Base-by-base conservation (phyloP, 2,113 vertebrate species). In the Tyto alba region DNA sequence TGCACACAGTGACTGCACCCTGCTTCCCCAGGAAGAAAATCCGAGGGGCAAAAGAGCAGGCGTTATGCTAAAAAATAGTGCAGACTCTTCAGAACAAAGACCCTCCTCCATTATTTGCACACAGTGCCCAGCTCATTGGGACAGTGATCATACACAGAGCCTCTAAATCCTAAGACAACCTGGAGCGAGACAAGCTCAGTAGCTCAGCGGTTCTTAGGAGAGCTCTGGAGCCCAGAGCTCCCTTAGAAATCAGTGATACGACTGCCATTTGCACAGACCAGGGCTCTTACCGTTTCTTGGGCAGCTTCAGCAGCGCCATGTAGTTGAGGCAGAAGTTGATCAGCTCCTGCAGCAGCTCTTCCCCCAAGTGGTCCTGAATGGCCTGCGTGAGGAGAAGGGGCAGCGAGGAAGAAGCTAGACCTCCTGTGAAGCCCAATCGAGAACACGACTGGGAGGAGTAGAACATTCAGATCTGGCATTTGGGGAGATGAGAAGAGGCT, bases 241-340 rank as follows among this genome's bases (percentile, higher is more conserved):
- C 50, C 45, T 16, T 16, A 29, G 40, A 64, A 85, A 85, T 56
- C 43, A 60, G 25, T 22, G 50, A 27, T 9, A 20, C 1, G 10
- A 66, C 34, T 48, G 57, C 47, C 19, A 21, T 41, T 85, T 3
- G 2, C 13, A 10, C 1, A 9, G 3, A 1, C 5, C 1, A 13
- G 62, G 55, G n/a, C 11, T 29, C 0, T 98, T 96, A 99, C 99
- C 99, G 98, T 98, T 99, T 99, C 97, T 99, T 99, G 85, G 99
- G 99, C 85, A 99, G 98, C 74, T 99, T 99, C 95, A 99, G 98
- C 90, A 99, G 97, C 0, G 99, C 99, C 98, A 99, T 99, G 97
- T 99, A 99, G 91, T 97, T 98, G 93, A 99, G 99, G 85, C 99
- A 99, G 98, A 99, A 99, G 96, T 99, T 99, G 96, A 99, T 99